Evolutionary conservation across 2,797 vertebrate genomes (phyloP).

Genomic region (Peromyscus aztecus): DNA sequence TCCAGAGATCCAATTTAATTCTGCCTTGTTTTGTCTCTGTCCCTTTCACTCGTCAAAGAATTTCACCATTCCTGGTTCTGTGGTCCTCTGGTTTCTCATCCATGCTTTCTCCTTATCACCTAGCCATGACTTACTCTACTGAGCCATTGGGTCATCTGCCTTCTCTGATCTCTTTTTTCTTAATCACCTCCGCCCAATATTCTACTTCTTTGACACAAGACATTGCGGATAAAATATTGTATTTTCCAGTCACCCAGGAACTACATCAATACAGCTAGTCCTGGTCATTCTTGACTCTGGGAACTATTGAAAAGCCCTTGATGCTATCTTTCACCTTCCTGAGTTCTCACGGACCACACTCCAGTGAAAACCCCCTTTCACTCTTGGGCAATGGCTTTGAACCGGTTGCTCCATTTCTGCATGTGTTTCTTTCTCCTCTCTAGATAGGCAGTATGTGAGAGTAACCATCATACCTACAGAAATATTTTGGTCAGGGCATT

Average conservation of each 20-base stretch:
- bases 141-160: background rate
- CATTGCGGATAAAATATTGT: background rate
- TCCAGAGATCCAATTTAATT: background rate
- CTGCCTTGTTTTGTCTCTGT: background rate
- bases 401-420: background rate
- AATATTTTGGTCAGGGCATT: background rate
- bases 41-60: background rate
- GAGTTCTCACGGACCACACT: background rate
- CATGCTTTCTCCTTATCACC: background rate
- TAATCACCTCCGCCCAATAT: accelerated
- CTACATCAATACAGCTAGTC: background rate
- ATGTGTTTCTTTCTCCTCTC: background rate
- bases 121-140: background rate
- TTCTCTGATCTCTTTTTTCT: background rate
- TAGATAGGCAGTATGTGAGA: background rate
- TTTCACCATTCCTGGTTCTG: background rate
- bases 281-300: background rate
- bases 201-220: background rate
- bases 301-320: background rate
- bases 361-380: background rate
- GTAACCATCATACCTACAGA: background rate
- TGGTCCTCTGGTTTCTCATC: background rate
- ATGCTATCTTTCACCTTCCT: background rate
- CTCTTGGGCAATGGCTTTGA: background rate
- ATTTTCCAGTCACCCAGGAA: background rate